phyloP scores from a whole-genome alignment of 2,888 invertebrate genomes.

The Barypeithes pellucidus region DNA sequence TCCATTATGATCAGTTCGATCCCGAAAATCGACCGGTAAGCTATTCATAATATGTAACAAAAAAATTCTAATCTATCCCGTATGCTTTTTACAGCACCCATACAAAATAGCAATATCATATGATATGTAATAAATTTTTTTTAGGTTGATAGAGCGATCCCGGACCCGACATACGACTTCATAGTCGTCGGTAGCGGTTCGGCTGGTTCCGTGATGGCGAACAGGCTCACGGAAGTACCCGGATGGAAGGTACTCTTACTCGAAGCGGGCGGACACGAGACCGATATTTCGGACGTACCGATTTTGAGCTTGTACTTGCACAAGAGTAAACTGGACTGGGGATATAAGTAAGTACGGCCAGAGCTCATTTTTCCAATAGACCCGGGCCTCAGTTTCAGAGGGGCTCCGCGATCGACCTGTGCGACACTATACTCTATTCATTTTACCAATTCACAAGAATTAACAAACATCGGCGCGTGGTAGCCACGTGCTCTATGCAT shows the following conservation, averaged over 20 bases:
- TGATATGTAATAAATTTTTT: no score
- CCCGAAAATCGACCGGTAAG: conserved; percentile 83
- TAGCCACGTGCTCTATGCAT: no score
- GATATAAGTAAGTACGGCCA: conserved; percentile 78
- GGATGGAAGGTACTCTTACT: conserved; percentile 86
- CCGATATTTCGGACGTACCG: conserved; percentile 90
- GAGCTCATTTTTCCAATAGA: no score
- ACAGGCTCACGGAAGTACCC: conserved; percentile 83
- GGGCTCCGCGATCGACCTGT: no score
- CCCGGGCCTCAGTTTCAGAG: no score
- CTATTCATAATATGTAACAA: background rate
- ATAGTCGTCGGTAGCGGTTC: conserved; percentile 88
- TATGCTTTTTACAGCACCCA: no score
- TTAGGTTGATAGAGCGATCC: conserved; percentile 44
- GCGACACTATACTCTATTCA: no score
- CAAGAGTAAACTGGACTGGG: conserved; percentile 93
- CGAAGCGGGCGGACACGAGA: conserved; percentile 92
- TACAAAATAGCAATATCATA: background rate
- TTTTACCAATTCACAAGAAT: no score
- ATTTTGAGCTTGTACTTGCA: conserved; percentile 90
- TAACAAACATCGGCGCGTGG: no score
- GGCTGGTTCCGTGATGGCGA: conserved; percentile 88
- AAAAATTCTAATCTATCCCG: no score
- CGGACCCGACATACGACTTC: conserved; percentile 84
- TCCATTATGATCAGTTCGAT: conserved; percentile 88